Evolutionary conservation across 2,113 vertebrate genomes (phyloP), one percentile per base, ranked within the genome.

Genomic region (Grallaria varia): DNA sequence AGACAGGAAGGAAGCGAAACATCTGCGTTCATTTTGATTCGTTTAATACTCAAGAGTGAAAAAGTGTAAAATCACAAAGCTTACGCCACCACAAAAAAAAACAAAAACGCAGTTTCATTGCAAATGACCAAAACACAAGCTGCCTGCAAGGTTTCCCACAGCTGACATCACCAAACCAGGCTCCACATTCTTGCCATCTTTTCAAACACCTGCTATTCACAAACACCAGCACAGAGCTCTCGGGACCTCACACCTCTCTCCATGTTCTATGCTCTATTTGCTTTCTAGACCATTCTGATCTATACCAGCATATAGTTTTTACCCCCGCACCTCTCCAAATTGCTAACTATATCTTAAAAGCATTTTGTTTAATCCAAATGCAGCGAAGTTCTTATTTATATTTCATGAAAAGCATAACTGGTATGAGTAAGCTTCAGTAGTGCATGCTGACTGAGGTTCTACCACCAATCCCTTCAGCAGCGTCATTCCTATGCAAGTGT

Each of bases 61-160:
- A 97, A 97, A 97, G 96, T 97, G 96, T 87, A 96, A 97, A 97
- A 93, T 97, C 96, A 95, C 95, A 96, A 97, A 96, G 90, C 89
- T 96, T 79, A 58, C 93, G 94, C 95, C 97, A 97, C 94, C 93
- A 95, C 93, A 33, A 13, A 22, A 37, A 59, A 59, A 59, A 59
- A 20, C 42, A 89, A 76, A 89, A 95, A 87, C 1, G 81, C 89
- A 89, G 85, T 94, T 83, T 82, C 95, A 90, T 96, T 91, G 72
- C 92, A 96, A 92, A 95, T 45, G 82, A 97, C 96, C 90, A 77
- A 83, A 90, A 93, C 93, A 96, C 82, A 94, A 96, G 94, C 66
- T 95, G 86, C 74, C 91, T 87, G 92, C 87, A 87, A 95, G 92
- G 74, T 93, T 82, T 89, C 87, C 94, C 83, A 82, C 84, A 89